These are phyloP conservation scores for Melanotaenia nigrans DNA, from an alignment of 2,797 vertebrate species.

Conservation along the genomic window DNA sequence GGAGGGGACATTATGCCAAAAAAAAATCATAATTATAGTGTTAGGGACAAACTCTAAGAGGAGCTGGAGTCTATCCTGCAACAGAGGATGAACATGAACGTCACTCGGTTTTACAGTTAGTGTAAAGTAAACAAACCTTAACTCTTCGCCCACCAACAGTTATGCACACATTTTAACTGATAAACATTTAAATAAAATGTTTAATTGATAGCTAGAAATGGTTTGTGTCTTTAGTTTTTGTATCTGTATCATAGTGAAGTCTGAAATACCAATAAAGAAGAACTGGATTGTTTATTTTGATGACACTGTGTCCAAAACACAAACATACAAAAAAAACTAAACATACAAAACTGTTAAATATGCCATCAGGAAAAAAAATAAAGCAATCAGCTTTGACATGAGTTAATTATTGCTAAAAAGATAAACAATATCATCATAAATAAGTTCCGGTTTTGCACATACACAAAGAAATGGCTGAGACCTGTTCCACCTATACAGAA, in stretches of 20 bases:
- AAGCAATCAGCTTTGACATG: slow-evolving; percentile 37
- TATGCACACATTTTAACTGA: neutral
- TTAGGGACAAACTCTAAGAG: neutral
- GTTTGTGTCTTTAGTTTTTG: neutral
- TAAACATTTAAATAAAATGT: neutral
- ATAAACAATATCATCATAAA: slow-evolving; percentile 70
- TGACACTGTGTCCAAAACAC: slow-evolving; percentile 59
- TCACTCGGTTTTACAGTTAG: neutral
- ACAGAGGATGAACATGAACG: neutral
- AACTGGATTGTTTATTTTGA: slow-evolving; percentile 69
- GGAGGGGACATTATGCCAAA: neutral
- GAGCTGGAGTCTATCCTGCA: neutral
- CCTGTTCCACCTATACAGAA: slow-evolving; percentile 31
- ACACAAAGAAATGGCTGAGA: slow-evolving; percentile 53
- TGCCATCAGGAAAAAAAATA: slow-evolving; percentile 41
- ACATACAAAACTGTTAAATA: slow-evolving; percentile 53
- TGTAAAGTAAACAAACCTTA: neutral
- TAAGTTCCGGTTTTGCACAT: slow-evolving; percentile 60
- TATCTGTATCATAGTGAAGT: slow-evolving; percentile 13
- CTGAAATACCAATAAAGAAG: slow-evolving; percentile 10
- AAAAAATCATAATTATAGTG: neutral
- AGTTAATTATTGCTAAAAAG: slow-evolving; percentile 59
- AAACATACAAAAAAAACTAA: slow-evolving; percentile 77
- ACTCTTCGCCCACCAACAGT: too few relatives aligned
- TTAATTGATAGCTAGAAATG: neutral